Evolutionary conservation across 92 coral and sea anemone species (phyloP), one percentile per base, ranked within the genome.

Genomic region (Epizoanthus stellaris): DNA sequence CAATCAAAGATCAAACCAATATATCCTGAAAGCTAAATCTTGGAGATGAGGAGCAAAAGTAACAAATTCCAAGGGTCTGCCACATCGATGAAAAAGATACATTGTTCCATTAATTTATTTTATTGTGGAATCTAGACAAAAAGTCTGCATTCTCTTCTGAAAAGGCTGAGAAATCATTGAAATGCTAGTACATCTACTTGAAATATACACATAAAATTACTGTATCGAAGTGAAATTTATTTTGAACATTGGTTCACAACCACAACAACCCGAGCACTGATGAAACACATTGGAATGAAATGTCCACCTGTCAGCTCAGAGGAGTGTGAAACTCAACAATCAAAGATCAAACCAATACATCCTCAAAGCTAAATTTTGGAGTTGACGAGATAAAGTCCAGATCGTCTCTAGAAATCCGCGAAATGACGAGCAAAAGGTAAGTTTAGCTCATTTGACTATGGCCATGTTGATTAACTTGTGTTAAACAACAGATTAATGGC

Each of bases 121-220:
- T 64, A 39, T 69, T 34, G 74, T 6, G 25, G 74, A 69, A 69
- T 69, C 74, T 13, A 69, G 53, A 69, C 74, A 69, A 49, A 34
- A 67, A 67, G 0, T 60, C 21, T 60, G 65, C 65, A 60, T 60
- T 60, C 6, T 16, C 9, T 60, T 15, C 9, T 17, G 25, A 60
- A 5, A 21, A 60, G 15, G 6, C 20, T 60, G 65, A 60, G 65
- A 60, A 8, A 60, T 60, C 15, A 60, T 17, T 60, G 23, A 60
- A 60, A 60, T 60, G 65, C 65, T 60, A 60, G 30, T 4, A 60
- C 65, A 60, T 60, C 21, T 16, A 60, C 21, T 60, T 4, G 47
- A 30, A 30, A 30, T 30, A 30, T 30, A 30, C 34, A 30, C 34
- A 30, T 30, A 30, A 30, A 30, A 30, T 30, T 30, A 30, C 47